phyloP scores from a whole-genome alignment of 2,888 invertebrate species.

The Perithous albicinctus region DNA sequence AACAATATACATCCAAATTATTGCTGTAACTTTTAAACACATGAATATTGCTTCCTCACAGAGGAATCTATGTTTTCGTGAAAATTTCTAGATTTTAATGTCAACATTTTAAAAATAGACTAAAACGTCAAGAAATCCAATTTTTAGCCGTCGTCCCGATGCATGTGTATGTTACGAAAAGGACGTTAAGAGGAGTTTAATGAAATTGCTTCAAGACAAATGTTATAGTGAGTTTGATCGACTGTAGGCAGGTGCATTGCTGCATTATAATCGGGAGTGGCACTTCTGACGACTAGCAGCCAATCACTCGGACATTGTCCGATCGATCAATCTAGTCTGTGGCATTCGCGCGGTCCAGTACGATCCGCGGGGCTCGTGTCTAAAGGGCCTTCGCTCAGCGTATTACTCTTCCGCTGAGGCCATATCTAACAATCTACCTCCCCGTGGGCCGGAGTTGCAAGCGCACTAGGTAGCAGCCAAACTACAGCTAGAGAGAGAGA shows the following conservation, averaged over 20 bases:
- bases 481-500: slow-evolving; percentile 2
- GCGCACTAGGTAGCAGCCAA: background rate
- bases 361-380: background rate
- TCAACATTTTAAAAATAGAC: no score
- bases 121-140: no score
- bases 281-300: background rate
- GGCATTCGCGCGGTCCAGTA: background rate
- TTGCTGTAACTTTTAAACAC: no score
- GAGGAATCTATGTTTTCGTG: no score
- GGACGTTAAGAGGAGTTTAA: no score
- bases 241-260: background rate
- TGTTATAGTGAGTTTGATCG: background rate
- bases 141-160: no score
- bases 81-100: no score
- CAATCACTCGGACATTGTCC: slow-evolving; percentile 32
- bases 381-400: slow-evolving; percentile 26
- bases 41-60: no score
- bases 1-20: no score
- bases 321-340: slow-evolving; percentile 29
- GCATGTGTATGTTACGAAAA: no score
- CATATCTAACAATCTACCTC: background rate
- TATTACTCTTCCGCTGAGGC: slow-evolving; percentile 25
- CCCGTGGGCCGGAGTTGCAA: slow-evolving; percentile 12
- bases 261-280: background rate
- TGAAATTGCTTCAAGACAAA: no score